Conservation (phyloP, 1,140 invertebrate genomes). For the Rhopalosiphum maidis region DNA sequence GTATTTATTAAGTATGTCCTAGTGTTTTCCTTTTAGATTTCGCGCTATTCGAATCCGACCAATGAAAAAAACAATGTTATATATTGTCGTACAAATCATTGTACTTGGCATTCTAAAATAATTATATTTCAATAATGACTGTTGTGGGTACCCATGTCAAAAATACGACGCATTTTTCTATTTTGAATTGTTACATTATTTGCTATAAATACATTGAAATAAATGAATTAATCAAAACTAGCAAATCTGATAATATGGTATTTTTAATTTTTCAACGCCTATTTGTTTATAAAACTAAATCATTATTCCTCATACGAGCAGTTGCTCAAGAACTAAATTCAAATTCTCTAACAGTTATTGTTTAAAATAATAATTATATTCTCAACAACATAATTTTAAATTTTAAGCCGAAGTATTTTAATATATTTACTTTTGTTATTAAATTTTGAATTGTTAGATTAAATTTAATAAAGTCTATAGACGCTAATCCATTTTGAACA, state of each 20-base stretch:
- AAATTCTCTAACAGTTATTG: neutral
- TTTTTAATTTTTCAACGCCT: too few relatives aligned
- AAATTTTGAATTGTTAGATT: conserved; percentile 4
- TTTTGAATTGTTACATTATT: too few relatives aligned
- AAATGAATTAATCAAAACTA: too few relatives aligned
- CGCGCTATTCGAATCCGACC: neutral
- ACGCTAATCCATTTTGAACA: neutral
- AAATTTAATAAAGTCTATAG: neutral
- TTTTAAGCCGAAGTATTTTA: neutral
- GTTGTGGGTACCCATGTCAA: too few relatives aligned
- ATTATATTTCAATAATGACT: neutral
- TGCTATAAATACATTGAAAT: too few relatives aligned
- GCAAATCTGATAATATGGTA: too few relatives aligned
- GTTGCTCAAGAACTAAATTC: neutral
- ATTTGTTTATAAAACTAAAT: too few relatives aligned
- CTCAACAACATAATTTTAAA: neutral
- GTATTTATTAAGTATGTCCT: neutral
- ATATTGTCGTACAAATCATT: neutral
- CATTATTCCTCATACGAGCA: too few relatives aligned
- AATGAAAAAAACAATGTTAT: neutral
- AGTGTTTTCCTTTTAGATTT: neutral
- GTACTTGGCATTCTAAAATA: neutral
- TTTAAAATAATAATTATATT: neutral
- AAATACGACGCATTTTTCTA: too few relatives aligned
- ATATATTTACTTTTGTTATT: conserved; percentile 6